These are phyloP conservation scores for Chrysemys picta DNA, from an alignment of 2,113 vertebrate genomes.

Conservation along the genomic window DNA sequence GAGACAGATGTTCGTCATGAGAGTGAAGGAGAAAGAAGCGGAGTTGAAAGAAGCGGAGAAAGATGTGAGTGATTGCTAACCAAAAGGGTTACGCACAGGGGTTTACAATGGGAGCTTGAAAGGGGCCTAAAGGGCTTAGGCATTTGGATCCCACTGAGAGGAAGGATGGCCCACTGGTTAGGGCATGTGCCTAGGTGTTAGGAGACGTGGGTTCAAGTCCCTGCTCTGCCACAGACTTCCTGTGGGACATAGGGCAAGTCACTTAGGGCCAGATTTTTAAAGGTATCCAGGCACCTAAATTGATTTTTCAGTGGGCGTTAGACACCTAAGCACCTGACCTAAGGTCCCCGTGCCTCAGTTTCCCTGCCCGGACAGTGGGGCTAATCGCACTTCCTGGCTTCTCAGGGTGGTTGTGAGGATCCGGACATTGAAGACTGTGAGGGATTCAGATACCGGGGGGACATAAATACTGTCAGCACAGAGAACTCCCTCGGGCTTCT, in stretches of 20 bases:
- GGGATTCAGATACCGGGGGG: not conserved
- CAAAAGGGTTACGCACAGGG: accelerated
- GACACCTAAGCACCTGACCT: not conserved
- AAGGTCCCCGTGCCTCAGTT: not conserved
- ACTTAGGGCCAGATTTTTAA: not conserved
- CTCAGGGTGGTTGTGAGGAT: not conserved
- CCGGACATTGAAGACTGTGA: accelerated
- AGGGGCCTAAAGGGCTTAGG: not conserved
- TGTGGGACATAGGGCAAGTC: accelerated
- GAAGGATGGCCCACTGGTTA: not conserved
- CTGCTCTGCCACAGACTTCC: not conserved
- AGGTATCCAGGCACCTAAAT: not conserved
- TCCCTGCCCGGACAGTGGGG: not conserved
- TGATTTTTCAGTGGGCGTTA: not conserved
- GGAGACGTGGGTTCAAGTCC: accelerated
- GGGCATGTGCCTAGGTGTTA: no score
- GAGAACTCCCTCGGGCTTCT: not conserved
- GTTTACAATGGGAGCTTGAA: not conserved
- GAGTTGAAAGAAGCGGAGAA: slow-evolving; percentile 90
- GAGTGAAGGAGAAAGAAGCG: slow-evolving; percentile 90
- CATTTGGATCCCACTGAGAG: not conserved
- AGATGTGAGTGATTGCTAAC: slow-evolving; percentile 76
- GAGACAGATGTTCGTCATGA: slow-evolving; percentile 92
- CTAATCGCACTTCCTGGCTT: not conserved
- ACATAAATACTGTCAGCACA: not conserved